Evolutionary conservation across 1,140 invertebrate species (phyloP).

Genomic region (Lamellibrachia luymesi): DNA sequence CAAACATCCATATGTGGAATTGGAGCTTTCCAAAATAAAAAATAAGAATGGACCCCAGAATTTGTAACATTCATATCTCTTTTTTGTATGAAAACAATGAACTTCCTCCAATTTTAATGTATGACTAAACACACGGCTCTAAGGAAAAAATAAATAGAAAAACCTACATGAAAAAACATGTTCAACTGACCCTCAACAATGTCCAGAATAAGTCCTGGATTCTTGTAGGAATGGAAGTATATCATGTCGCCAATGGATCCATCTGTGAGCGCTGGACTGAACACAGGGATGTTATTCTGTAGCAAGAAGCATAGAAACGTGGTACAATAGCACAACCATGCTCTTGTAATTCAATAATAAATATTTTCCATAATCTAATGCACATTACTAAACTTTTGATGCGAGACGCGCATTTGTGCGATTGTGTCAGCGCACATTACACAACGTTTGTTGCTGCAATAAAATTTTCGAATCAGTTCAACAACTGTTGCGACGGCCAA

Average conservation of each 20-base stretch:
- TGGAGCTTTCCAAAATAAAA: not conserved
- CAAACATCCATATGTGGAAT: not conserved
- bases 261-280: constrained; percentile 96
- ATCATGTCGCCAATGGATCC: constrained; percentile 99
- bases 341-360: not conserved
- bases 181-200: constrained; percentile 75
- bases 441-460: too few species aligned
- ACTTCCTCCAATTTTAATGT: not conserved
- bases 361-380: not conserved
- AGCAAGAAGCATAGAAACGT: constrained; percentile 22
- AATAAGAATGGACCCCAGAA: too few species aligned
- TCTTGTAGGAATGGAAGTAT: constrained; percentile 94
- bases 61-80: too few species aligned
- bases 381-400: not conserved
- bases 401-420: not conserved
- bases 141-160: not conserved
- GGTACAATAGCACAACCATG: not conserved
- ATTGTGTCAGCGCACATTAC: too few species aligned
- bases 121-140: not conserved
- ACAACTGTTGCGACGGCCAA: too few species aligned
- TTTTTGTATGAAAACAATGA: not conserved
- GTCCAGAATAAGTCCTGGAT: constrained; percentile 89
- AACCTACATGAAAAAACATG: not conserved
- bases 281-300: constrained; percentile 93
- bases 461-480: too few species aligned